phyloP scores from a whole-genome alignment of 2,113 vertebrate genomes.

The Beaufortia kweichowensis region DNA sequence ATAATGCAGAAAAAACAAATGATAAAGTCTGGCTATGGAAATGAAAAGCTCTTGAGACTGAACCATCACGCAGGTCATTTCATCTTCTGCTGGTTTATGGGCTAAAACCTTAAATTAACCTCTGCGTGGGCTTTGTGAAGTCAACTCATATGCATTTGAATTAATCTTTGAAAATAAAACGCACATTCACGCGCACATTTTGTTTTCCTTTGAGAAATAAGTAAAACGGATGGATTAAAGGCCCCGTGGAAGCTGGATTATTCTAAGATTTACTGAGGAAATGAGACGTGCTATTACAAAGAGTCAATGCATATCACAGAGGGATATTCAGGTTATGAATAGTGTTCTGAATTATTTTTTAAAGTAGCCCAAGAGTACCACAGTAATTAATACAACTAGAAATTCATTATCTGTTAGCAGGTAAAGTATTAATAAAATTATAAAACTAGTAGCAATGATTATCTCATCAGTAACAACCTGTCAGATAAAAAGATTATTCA shows the following conservation, averaged over 20 bases:
- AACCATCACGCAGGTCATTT: constrained; percentile 25
- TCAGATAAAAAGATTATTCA: background rate
- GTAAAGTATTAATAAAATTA: no score
- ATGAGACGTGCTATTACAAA: background rate
- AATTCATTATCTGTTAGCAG: no score
- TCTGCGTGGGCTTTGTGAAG: background rate
- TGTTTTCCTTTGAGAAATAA: constrained; percentile 29
- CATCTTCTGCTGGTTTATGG: constrained; percentile 24
- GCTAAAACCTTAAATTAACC: constrained; percentile 17
- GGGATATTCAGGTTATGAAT: constrained; percentile 4
- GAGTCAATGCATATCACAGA: constrained; percentile 1
- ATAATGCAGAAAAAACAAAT: background rate
- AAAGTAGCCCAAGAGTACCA: no score
- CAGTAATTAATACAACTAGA: no score
- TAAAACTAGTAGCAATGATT: no score
- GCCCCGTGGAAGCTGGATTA: constrained; percentile 41
- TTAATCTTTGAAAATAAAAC: constrained; percentile 42
- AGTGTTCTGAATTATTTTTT: no score
- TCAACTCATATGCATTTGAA: constrained; percentile 21
- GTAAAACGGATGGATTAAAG: constrained; percentile 43
- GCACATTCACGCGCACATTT: background rate
- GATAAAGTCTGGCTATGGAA: background rate
- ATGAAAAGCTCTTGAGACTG: constrained; percentile 5
- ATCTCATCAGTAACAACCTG: background rate
- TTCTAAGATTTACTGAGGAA: background rate